These are phyloP conservation scores for Phodopus roborovskii DNA, from an alignment of 2,113 vertebrate species.

Conservation along the genomic window DNA sequence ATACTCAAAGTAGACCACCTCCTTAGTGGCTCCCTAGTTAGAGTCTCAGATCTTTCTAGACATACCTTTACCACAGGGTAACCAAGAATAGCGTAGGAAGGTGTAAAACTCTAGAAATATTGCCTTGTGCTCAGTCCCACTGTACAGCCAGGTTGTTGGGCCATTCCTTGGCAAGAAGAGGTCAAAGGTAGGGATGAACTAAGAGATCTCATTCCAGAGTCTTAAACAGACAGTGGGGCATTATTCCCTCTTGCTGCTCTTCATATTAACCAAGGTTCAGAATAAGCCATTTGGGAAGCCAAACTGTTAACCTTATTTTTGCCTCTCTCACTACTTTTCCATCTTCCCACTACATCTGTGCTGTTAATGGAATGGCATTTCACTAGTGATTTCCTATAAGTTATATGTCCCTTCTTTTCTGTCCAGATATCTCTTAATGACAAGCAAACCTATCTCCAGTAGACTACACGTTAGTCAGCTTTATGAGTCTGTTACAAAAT, in stretches of 20 bases:
- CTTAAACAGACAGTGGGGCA: background rate
- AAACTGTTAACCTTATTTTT: slow-evolving; percentile 3
- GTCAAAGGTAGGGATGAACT: background rate
- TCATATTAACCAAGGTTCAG: background rate
- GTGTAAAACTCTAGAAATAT: background rate
- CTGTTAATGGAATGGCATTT: background rate
- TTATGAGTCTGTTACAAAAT: background rate
- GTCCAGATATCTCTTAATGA: background rate
- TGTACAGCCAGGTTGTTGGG: background rate
- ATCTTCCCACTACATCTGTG: background rate
- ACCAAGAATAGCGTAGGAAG: slow-evolving; percentile 2
- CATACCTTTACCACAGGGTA: background rate
- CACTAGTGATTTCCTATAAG: background rate
- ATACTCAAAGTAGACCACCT: background rate
- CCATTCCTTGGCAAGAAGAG: background rate
- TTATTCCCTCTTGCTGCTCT: background rate
- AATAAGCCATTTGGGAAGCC: background rate
- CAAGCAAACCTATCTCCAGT: background rate
- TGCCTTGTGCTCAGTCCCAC: background rate
- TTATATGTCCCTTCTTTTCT: background rate
- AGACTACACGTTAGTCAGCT: background rate
- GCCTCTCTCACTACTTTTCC: background rate
- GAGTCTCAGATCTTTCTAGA: slow-evolving; percentile 1
- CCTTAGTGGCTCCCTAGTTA: background rate
- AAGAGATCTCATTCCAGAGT: background rate